Evolutionary conservation across 2,888 invertebrate species (phyloP).

Genomic region (Folsomia candida): DNA sequence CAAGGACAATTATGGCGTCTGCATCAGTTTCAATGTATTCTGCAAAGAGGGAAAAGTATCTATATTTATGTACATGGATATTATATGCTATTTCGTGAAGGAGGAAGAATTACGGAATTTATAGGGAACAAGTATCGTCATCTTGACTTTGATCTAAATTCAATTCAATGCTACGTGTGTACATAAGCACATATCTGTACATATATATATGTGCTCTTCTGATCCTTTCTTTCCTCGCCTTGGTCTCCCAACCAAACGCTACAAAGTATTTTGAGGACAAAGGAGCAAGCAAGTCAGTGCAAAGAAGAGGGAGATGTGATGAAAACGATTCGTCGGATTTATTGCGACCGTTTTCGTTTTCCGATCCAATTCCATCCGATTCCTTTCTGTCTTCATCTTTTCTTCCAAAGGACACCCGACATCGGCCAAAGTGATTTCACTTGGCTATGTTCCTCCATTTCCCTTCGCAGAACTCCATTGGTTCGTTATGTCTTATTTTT

Average conservation of each 20-base stretch:
- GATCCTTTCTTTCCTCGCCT: no score
- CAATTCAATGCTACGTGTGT: no score
- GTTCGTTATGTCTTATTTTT: background rate
- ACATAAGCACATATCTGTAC: no score
- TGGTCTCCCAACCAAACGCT: background rate
- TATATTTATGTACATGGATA: no score
- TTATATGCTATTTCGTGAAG: no score
- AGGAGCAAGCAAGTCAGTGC: background rate
- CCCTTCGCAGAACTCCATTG: background rate
- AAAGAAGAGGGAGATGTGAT: slow-evolving; percentile 1
- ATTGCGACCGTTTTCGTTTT: slow-evolving; percentile 27
- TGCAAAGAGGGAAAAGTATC: no score
- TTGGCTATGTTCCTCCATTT: background rate
- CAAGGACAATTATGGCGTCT: background rate
- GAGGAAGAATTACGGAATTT: no score
- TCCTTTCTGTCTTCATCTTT: slow-evolving; percentile 12
- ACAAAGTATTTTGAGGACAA: background rate
- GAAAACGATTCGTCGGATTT: slow-evolving; percentile 22
- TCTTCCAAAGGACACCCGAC: background rate
- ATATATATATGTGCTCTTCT: background rate
- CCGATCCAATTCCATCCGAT: slow-evolving; percentile 23
- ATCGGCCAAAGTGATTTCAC: background rate
- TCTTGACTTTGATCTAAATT: background rate
- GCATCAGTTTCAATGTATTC: no score
- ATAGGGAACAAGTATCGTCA: no score